Base-by-base conservation (phyloP, 1,140 invertebrate species). In the Drosophila quadrilineata region DNA sequence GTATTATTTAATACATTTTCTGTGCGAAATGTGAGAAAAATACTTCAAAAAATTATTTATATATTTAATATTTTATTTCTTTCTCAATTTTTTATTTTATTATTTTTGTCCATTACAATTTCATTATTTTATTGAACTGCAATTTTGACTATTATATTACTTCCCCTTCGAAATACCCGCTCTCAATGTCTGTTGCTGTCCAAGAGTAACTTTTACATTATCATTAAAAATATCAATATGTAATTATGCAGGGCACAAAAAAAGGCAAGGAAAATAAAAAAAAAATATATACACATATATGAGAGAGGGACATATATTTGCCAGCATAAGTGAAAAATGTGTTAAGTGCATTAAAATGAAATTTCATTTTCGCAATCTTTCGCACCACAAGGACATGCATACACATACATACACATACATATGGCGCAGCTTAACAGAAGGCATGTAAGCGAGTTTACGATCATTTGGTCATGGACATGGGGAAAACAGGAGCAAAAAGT, bases 281-380 rank as follows among this genome's bases (percentile, higher is more conserved):
- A 29, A n/a, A n/a, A n/a, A n/a, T n/a, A n/a, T n/a, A n/a, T n/a
- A n/a, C n/a, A n/a, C n/a, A n/a, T n/a, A n/a, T n/a, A n/a, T n/a
- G n/a, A n/a, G n/a, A n/a, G n/a, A n/a, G n/a, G n/a, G n/a, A n/a
- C n/a, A 66, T 71, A 69, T 52, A 54, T 71, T 82, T 64, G 49
- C 28, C 71, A 64, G 62, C 54, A 57, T 57, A 73, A 77, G 69
- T 77, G 74, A 77, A 77, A 77, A 77, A 77, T 69, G 74, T 77
- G 74, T 77, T 77, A 77, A 77, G 75, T 77, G 75, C 65, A 79
- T 77, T 77, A 77, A 77, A 73, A 77, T 77, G 69, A 77, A 77
- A 77, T 77, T 77, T 77, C 43, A 76, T 69, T 68, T 76, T 73
- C 48, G 26, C 56, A 26, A 4, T 33, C 33, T 14, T 19, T 28